Base-by-base conservation (phyloP, 2,888 invertebrate genomes). In the Lycia hirtaria region DNA sequence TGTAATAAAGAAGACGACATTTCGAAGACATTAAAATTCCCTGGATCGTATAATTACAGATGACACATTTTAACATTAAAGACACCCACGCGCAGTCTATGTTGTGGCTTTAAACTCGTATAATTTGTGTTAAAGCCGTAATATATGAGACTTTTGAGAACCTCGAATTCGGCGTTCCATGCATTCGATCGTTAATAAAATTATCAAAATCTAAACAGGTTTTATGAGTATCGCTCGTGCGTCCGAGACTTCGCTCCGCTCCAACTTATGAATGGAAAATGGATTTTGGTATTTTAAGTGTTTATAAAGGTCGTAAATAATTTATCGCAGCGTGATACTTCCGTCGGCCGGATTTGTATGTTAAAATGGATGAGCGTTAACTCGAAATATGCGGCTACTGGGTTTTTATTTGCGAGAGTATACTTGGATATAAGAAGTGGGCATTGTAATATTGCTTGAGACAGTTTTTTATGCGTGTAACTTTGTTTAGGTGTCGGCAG, bases 171-270 rank as follows among this genome's bases (percentile, higher is more conserved):
- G 78, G 78, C 77, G 86, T 81, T 83, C 84, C 87, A 77, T 86
- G 83, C 85, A 83, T 87, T 85, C 80, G 88, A 83, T 87, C 88
- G 88, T 91, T 91, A 91, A 90, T 92, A 92, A 92, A 92, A 92
- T 92, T 89, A 92, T 92, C 91, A 92, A 92, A 90, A 89, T 87
- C 88, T 83, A 90, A 92, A 91, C 91, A 81, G 90, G 92, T 92
- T 92, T 87, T 85, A 83, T 84, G 84, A 83, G 80, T 77, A 79
- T 81, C 79, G 84, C 87, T 85, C 85, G 88, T 85, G 88, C 83
- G 83, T 81, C 69, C 76, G 80, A 81, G 81, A 78, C 78, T 83
- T 79, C 80, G 80, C 79, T 80, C 81, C 82, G 83, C 78, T 77
- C 71, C 73, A 72, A 81, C 85, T 90, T 91, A 89, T 92, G 92